phyloP scores from a whole-genome alignment of 1,140 invertebrate species.

The Venturia canescens region DNA sequence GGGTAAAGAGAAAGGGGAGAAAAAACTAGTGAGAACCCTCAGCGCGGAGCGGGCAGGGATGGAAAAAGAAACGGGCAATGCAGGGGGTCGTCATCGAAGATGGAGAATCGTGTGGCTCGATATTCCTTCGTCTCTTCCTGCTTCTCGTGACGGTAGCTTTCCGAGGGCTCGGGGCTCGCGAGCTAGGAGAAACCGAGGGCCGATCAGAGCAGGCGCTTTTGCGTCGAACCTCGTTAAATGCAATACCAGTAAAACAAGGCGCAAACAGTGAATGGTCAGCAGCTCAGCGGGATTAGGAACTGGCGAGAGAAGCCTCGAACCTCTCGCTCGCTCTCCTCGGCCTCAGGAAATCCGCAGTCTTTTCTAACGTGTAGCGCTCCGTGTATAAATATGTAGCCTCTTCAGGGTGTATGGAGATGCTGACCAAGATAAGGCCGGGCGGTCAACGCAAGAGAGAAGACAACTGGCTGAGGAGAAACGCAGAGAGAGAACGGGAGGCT shows the following conservation, averaged over 20 bases:
- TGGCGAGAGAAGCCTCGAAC: conserved; percentile 8
- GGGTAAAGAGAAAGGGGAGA: not conserved
- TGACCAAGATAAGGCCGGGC: conserved; percentile 39
- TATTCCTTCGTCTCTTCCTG: not conserved
- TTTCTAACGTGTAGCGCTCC: not conserved
- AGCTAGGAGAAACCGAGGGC: not conserved
- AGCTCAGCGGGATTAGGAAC: conserved; percentile 56
- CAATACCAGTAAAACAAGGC: conserved; percentile 72
- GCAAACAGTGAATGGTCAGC: conserved; percentile 64
- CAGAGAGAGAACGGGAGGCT: not conserved
- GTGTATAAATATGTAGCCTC: not conserved
- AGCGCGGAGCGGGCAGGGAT: not conserved
- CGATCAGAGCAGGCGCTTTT: conserved; percentile 21
- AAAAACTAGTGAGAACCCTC: conserved; percentile 8
- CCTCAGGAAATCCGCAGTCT: conserved; percentile 33
- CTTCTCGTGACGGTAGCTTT: not conserved
- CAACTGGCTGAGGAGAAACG: not conserved
- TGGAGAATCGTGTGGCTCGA: conserved; percentile 17
- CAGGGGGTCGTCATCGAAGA: conserved; percentile 11
- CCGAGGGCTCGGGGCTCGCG: conserved; percentile 28
- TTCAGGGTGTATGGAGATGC: conserved; percentile 40
- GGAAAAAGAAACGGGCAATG: conserved; percentile 18
- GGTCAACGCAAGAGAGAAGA: conserved; percentile 26
- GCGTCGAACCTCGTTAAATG: conserved; percentile 66
- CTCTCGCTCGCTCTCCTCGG: conserved; percentile 5